Conservation (phyloP, 2,888 invertebrate species). For the Apamea monoglypha region DNA sequence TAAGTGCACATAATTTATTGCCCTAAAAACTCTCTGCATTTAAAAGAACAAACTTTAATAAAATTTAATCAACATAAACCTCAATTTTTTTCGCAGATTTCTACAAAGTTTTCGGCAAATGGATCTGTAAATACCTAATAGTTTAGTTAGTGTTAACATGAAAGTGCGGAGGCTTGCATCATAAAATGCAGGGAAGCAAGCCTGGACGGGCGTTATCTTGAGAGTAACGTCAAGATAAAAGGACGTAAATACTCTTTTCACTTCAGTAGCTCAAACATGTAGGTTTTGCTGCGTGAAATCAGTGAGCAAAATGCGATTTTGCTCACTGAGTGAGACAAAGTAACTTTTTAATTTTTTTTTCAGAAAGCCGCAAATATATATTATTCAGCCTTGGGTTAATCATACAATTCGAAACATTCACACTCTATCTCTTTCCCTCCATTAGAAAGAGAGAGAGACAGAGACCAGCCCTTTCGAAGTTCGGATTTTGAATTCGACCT, state of each 20-base stretch:
- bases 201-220: slow-evolving; percentile 55
- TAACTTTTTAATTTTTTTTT: too few species aligned
- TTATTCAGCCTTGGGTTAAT: too few species aligned
- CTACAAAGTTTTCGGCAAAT: slow-evolving; percentile 27
- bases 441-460: too few species aligned
- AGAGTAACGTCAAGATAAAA: slow-evolving; percentile 66
- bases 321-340: too few species aligned
- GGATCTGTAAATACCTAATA: slow-evolving; percentile 28
- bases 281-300: too few species aligned
- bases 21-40: background rate
- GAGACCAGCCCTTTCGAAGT: too few species aligned
- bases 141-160: slow-evolving; percentile 39
- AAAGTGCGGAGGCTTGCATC: slow-evolving; percentile 52
- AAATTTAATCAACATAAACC: background rate
- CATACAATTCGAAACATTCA: too few species aligned
- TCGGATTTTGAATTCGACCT: too few species aligned
- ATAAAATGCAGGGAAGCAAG: slow-evolving; percentile 56
- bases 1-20: slow-evolving; percentile 2
- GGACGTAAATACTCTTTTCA: slow-evolving; percentile 59
- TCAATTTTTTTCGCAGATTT: background rate
- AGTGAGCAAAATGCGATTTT: too few species aligned
- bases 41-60: slow-evolving; percentile 2
- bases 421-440: too few species aligned
- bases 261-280: too few species aligned
- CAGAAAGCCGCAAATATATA: too few species aligned